Evolutionary conservation across 2,888 invertebrate species (phyloP), one percentile per base, ranked within the genome.

Genomic region (Iphiclides podalirius): DNA sequence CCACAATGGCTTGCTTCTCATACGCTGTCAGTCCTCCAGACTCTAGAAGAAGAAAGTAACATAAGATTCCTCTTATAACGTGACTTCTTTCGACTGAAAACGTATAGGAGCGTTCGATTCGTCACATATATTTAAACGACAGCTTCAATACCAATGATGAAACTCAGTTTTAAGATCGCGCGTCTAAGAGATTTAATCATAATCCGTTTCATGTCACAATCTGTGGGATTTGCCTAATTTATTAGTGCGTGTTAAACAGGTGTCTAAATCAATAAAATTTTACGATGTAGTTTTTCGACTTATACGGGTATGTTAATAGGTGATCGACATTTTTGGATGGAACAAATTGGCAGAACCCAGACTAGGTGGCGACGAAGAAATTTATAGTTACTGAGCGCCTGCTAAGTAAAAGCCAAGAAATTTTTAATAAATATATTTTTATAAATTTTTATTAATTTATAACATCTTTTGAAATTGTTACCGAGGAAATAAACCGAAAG

Each of bases 1-100:
- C 93, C 59, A 96, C 90, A 66, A 96, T 95, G 50, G 91, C 88
- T 76, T 93, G 92, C 70, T 92, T 94, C 68, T 95, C 95, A 63
- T 90, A 90, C 66, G 92, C 90, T 47, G 93, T 88, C 72, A 95
- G 86, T 59, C 93, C 94, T 61, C 92, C 92, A 54, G 91, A 90
- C 66, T 87, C 93, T 93, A 72, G 53, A 75, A 71, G n/a, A 61
- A 64, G 60, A n/a, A 44, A 34, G 26, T 43, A 28, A 50, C n/a
- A n/a, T n/a, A n/a, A n/a, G n/a, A 38, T n/a, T n/a, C n/a, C 34
- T 34, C 2, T 34, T 40, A 4, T 13, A 12, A 36, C 12, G 34
- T 40, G 20, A 38, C 6, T 12, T 4, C 8, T 12, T 11, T 15
- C 17, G 7, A 37, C 11, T 37, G 6, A 4, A 1, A 11, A 20